Evolutionary conservation across 2,113 vertebrate species (phyloP).

Genomic region (Corythoichthys haematopterus): DNA sequence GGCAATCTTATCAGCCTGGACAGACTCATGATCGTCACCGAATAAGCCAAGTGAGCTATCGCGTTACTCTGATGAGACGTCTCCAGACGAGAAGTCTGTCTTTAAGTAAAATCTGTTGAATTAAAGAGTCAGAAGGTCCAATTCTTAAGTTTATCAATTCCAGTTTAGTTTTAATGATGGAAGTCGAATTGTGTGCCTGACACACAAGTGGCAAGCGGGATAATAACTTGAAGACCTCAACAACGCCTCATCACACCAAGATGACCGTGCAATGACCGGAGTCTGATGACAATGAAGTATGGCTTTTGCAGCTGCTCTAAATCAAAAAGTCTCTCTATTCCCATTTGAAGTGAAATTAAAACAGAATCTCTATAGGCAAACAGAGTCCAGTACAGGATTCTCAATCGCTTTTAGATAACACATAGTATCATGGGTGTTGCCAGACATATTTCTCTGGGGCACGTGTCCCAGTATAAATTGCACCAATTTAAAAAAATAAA

Average conservation of each 20-base stretch:
- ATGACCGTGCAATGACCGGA: slow-evolving; percentile 13
- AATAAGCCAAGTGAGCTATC: slow-evolving; percentile 27
- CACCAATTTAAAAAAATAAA: no score
- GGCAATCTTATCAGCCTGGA: slow-evolving; percentile 19
- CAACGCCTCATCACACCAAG: slow-evolving; percentile 9
- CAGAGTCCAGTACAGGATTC: neutral
- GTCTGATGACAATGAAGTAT: slow-evolving; percentile 11
- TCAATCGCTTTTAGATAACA: no score
- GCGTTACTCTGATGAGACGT: slow-evolving; percentile 23
- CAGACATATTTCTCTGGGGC: neutral
- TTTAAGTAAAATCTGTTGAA: slow-evolving; percentile 25
- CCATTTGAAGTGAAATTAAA: neutral
- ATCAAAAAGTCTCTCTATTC: neutral
- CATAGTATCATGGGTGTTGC: neutral
- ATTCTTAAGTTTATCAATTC: slow-evolving; percentile 28
- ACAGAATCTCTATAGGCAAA: neutral
- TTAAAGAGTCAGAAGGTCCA: slow-evolving; percentile 8
- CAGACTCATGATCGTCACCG: slow-evolving; percentile 5
- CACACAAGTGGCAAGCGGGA: slow-evolving; percentile 13
- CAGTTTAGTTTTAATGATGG: slow-evolving; percentile 12
- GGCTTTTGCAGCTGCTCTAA: neutral
- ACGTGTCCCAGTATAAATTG: neutral
- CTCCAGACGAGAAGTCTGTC: slow-evolving; percentile 12
- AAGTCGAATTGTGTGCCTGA: slow-evolving; percentile 19
- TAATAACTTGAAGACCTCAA: slow-evolving; percentile 19